Evolutionary conservation across 2,888 invertebrate species (phyloP), one percentile per base, ranked within the genome.

Genomic region (Nysson spinosus): DNA sequence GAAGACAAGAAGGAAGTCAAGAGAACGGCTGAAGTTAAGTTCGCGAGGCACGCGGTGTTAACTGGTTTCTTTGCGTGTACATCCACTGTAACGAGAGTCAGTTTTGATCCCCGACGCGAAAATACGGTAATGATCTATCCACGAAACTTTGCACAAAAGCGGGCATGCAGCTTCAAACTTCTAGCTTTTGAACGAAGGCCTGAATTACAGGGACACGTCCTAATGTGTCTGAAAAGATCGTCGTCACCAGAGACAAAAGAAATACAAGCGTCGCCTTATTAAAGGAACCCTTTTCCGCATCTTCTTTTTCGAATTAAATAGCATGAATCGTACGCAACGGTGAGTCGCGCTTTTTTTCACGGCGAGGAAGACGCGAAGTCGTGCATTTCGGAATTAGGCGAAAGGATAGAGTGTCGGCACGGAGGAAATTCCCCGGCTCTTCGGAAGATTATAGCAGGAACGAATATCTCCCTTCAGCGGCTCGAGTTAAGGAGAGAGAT

Each of bases 41-140:
- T 34, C 43, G 34, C n/a, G 28, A 63, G 57, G 58, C 16, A 42
- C 14, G 37, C 40, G 9, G 16, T 22, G 43, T 66, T 70, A 77
- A 77, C 69, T 72, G 71, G 71, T 74, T n/a, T 64, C 64, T 70
- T 74, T 67, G 62, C 62, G 50, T 54, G 70, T 52, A 37, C 61
- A 51, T 40, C 49, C 49, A 37, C 51, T 54, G 56, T 75, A 64
- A 69, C 34, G 64, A 75, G 71, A 65, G 60, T 26, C 60, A 37
- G 60, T 52, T 64, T 66, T 50, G 62, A 63, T 69, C 42, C 61
- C 46, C 43, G 30, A 42, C 58, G 32, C 49, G 52, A 69, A 44
- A 68, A 58, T 55, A 51, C 58, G 51, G 63, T 69, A 67, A 67
- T 37, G 51, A 69, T 57, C 50, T 51, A 42, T 32, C 5, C 20